Evolutionary conservation across 2,888 invertebrate genomes (phyloP).

Genomic region (Perizoma affinitatum): DNA sequence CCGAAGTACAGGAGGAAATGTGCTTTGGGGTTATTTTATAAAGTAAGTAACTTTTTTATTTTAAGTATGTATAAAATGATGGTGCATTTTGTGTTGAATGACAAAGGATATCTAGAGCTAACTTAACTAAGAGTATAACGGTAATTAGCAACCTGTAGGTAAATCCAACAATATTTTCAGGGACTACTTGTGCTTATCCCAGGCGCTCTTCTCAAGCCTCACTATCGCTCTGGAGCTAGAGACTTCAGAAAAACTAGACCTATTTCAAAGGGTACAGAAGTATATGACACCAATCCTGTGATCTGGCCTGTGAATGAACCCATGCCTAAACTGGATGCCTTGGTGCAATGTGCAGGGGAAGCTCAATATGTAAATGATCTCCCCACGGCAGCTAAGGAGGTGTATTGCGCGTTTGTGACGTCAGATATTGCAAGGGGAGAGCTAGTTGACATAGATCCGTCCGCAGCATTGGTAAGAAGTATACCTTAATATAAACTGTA

Average conservation of each 20-base stretch:
- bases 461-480: conserved; percentile 84
- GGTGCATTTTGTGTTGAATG: background rate
- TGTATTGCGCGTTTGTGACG: conserved; percentile 87
- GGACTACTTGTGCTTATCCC: conserved; percentile 81
- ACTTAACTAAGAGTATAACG: background rate
- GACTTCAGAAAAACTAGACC: conserved; percentile 79
- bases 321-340: conserved; percentile 85
- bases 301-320: conserved; percentile 88
- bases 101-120: conserved; percentile 2
- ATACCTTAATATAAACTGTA: no score
- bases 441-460: conserved; percentile 84
- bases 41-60: conserved; percentile 71
- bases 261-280: conserved; percentile 85
- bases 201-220: conserved; percentile 64
- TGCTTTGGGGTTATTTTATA: conserved; percentile 86
- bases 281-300: conserved; percentile 85
- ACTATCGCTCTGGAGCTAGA: conserved; percentile 77
- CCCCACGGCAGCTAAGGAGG: conserved; percentile 82
- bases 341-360: conserved; percentile 87
- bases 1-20: conserved; percentile 84
- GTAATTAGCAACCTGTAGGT: background rate
- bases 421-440: conserved; percentile 81
- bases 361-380: conserved; percentile 78
- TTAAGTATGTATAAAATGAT: background rate
- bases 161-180: conserved; percentile 50